Evolutionary conservation across 2,888 invertebrate genomes (phyloP), one percentile per base, ranked within the genome.

Genomic region (Diarsia rubi): DNA sequence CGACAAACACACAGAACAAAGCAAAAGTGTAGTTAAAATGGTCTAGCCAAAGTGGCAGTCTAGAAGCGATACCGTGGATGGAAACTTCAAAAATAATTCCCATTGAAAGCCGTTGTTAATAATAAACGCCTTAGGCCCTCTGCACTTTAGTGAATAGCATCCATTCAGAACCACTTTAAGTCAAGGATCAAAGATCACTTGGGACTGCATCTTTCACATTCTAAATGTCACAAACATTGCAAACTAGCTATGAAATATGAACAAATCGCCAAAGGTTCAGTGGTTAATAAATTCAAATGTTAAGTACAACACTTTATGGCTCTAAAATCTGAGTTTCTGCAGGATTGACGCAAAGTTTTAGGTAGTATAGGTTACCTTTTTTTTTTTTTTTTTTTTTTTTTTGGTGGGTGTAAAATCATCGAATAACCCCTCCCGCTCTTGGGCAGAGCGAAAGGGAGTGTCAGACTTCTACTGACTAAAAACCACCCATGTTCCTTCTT

Each of bases 141-240:
- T n/a, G 6, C n/a, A 42, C 6, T 14, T 37, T 14, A 62, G 59
- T 19, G 3, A 9, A 62, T 0, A 14, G 21, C 6, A 19, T n/a
- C 12, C 12, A 62, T n/a, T 60, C 14, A 14, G 11, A 37, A 5
- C 4, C 21, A 37, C 37, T 37, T 60, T 37, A n/a, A 37, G 60
- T 37, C n/a, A n/a, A 16, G 31, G 42, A 62, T 62, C 42, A 62
- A 62, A 62, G 62, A 62, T 62, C 62, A 27, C 16, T 0, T 27
- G 8, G n/a, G 1, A 42, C n/a, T 44, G 62, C n/a, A 24, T 42
- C 62, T 62, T 62, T 8, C 42, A 62, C n/a, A 62, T 42, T 62
- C n/a, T 42, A 62, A 62, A 62, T 62, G 62, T 62, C 62, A 42
- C n/a, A 42, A 62, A 62, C 37, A n/a, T 37, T 42, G 42, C 3